A percentile compares a stretch with the other conserved stretches of the same genome.
These are phyloP conservation scores for Mormyrus proboscirostris DNA, from an alignment of 2,797 vertebrate genomes.

Conservation along the genomic window DNA sequence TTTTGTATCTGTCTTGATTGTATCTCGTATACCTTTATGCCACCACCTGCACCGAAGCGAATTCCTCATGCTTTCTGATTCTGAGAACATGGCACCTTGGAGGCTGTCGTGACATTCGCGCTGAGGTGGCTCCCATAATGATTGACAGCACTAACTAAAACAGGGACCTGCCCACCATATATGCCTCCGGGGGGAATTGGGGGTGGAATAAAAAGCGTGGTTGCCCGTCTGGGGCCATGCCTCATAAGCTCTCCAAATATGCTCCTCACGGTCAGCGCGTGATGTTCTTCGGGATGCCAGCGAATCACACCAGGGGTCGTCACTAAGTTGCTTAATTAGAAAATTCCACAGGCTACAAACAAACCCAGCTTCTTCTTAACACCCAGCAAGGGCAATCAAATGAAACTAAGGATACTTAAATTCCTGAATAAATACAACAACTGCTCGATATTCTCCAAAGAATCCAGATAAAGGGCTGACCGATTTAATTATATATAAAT, in stretches of 20 bases:
- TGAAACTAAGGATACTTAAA: not conserved
- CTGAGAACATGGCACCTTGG: not conserved
- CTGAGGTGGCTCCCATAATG: not conserved
- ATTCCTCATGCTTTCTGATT: not conserved
- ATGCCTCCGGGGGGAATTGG: not conserved
- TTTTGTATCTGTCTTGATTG: not conserved
- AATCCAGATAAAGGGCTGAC: not conserved
- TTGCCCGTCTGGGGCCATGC: not conserved
- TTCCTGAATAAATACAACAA: not conserved
- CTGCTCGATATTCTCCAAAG: not conserved
- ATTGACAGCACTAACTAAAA: constrained; percentile 7
- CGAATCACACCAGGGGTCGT: not conserved
- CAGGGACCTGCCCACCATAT: not conserved
- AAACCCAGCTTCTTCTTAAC: not conserved
- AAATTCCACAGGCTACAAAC: constrained; percentile 13
- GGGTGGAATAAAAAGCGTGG: not conserved
- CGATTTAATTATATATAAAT: constrained; percentile 13
- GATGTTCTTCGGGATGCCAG: not conserved
- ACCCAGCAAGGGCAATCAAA: not conserved
- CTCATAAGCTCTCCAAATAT: not conserved
- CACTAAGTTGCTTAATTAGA: not conserved
- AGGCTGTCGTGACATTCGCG: not conserved
- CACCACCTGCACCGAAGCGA: not conserved
- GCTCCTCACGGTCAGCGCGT: not conserved
- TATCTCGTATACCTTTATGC: not conserved